Conservation (phyloP, 2,888 invertebrate genomes). For the Caenorhabditis sulstoni region DNA sequence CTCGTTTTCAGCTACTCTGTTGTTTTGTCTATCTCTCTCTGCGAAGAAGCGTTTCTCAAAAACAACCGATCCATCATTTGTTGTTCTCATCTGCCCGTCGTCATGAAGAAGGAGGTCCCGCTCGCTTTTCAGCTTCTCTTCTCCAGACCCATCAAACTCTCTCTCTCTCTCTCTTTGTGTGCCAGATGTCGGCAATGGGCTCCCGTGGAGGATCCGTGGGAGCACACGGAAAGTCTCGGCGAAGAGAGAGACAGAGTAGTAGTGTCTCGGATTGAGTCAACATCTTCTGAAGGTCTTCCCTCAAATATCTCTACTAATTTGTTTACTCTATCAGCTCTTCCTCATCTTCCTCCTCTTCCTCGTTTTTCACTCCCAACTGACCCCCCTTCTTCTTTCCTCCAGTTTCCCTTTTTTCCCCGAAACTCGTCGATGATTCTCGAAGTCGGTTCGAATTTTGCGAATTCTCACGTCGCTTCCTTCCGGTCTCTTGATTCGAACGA, state of each 20-base stretch:
- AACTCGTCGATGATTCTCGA: neutral
- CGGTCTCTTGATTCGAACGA: neutral
- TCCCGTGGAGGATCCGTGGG: too few relatives aligned
- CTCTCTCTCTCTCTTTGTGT: too few relatives aligned
- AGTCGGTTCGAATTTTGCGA: too few relatives aligned
- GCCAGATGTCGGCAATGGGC: too few relatives aligned
- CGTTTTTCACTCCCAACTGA: neutral
- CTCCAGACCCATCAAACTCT: too few relatives aligned
- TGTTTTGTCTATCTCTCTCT: too few relatives aligned
- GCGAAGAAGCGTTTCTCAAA: too few relatives aligned
- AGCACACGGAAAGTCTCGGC: too few relatives aligned
- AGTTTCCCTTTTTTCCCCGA: neutral
- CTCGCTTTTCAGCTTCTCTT: neutral
- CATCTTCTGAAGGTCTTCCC: slow-evolving; percentile 3
- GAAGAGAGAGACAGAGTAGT: neutral
- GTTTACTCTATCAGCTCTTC: neutral
- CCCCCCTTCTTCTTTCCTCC: neutral
- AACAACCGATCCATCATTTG: slow-evolving; percentile 47
- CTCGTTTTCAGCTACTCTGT: too few relatives aligned
- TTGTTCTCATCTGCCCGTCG: slow-evolving; percentile 42
- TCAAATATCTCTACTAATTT: neutral
- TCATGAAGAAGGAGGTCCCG: slow-evolving; percentile 19
- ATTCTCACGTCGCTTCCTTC: too few relatives aligned
- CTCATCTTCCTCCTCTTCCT: neutral
- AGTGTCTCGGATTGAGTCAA: neutral